These are phyloP conservation scores for Agapornis canus DNA, from an alignment of 2,797 vertebrate genomes.

Conservation along the genomic window DNA sequence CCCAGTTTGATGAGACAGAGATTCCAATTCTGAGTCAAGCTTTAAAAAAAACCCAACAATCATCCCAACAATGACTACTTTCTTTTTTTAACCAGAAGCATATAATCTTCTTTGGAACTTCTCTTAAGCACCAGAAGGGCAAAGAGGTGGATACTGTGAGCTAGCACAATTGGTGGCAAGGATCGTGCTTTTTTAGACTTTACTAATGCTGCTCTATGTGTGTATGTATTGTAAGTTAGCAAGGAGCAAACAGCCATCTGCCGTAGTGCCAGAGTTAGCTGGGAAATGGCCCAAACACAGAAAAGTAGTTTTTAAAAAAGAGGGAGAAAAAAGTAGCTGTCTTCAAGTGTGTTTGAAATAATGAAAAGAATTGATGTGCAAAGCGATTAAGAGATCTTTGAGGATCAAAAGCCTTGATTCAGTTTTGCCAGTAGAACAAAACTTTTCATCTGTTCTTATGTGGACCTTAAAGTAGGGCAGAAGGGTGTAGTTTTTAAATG, in stretches of 20 bases:
- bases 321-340: background rate
- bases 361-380: conserved; percentile 64
- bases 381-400: conserved; percentile 69
- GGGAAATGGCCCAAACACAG: conserved; percentile 42
- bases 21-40: conserved; percentile 12
- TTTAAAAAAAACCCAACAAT: background rate
- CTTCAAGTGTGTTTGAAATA: conserved; percentile 66
- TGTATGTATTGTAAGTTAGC: background rate
- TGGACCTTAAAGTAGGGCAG: conserved; percentile 77
- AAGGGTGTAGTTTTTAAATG: conserved; percentile 68
- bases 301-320: background rate
- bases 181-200: background rate
- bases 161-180: background rate
- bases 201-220: background rate
- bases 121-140: background rate
- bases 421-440: conserved; percentile 67
- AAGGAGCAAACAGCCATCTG: conserved; percentile 4
- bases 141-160: background rate
- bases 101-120: conserved; percentile 50
- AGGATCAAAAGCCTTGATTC: conserved; percentile 74
- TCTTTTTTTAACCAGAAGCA: conserved; percentile 49
- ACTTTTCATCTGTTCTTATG: conserved; percentile 74
- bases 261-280: background rate
- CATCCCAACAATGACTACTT: conserved; percentile 40
- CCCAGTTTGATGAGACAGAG: background rate